Base-by-base conservation (phyloP, 2,888 invertebrate species). In the Drosophila borborema region DNA sequence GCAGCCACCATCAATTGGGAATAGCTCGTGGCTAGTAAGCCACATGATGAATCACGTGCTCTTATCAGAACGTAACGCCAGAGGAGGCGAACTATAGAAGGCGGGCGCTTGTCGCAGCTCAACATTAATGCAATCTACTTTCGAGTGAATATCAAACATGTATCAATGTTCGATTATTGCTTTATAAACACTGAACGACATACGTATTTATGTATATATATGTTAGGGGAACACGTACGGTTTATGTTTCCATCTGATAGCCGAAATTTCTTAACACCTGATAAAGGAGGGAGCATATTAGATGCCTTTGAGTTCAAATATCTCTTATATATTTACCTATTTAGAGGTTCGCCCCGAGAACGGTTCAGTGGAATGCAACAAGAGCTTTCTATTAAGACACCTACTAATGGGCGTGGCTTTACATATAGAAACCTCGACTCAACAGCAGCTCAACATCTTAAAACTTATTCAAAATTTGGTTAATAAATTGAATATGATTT, bases 71-170 rank as follows among this genome's bases (percentile, higher is more conserved):
- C 36, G 8, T 0, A 10, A 14, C 31, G 34, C 6, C 20, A 36
- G 3, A 20, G 14, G 20, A 28, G 1, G 8, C 40, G 8, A 40
- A 9, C n/a, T 14, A 14, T 7, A 14, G 4, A 0, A 16, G n/a
- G n/a, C n/a, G 41, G 9, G 0, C 8, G 41, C 1, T 41, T 43
- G 10, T 20, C 43, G n/a, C 46, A 51, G 36, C 36, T 1, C 49
- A 60, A 72, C 46, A 56, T 45, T 36, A 56, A 68, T 72, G 53
- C 63, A 49, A 69, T 64, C 58, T 38, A 51, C 14, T 56, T 53
- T 61, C 16, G 31, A 69, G 31, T 64, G 53, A 20, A 49, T 41
- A 46, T 77, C 60, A 76, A 73, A 77, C 78, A 64, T 64, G 56
- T 60, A 75, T 72, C 31, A 46, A 41, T 41, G 34, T 72, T 43